These are phyloP conservation scores for Brachionus asplanchnoidis DNA, from an alignment of 1,140 invertebrate genomes.

Conservation along the genomic window DNA sequence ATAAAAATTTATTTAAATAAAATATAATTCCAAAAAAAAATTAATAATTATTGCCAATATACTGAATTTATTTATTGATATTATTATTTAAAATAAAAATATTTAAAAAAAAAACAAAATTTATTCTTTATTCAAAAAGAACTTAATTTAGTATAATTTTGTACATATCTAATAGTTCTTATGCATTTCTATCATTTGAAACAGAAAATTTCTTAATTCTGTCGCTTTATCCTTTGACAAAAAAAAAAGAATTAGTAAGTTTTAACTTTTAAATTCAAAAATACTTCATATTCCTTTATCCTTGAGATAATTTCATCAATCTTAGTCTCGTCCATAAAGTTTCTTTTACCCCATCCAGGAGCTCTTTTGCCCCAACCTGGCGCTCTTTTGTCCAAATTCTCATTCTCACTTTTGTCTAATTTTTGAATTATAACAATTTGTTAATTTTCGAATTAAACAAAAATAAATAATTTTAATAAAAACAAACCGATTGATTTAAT, in stretches of 20 bases:
- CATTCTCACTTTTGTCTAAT: not conserved
- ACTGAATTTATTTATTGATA: not conserved
- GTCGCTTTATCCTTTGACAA: not conserved
- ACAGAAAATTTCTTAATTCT: not conserved
- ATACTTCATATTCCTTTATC: constrained; percentile 4
- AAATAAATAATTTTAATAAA: too few species aligned
- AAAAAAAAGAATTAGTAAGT: not conserved
- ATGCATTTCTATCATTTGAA: not conserved
- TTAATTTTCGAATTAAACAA: too few species aligned
- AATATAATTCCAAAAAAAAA: not conserved
- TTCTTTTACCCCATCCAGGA: constrained; percentile 29
- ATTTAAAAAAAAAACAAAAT: not conserved
- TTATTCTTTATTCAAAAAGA: too few species aligned
- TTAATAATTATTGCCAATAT: not conserved
- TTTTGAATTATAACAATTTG: too few species aligned
- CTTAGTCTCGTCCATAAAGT: not conserved
- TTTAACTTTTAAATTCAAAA: not conserved
- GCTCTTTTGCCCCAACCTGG: not conserved
- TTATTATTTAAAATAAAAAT: not conserved
- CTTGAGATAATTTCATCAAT: not conserved
- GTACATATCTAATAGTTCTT: not conserved
- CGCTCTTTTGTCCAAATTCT: constrained; percentile 4
- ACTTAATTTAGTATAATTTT: not conserved
- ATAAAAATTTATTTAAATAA: not conserved
- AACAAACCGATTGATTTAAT: not conserved